A percentile compares a stretch with the other conserved stretches of the same genome.
Conservation (phyloP, 2,113 vertebrate species). For the Lophura nycthemera region DNA sequence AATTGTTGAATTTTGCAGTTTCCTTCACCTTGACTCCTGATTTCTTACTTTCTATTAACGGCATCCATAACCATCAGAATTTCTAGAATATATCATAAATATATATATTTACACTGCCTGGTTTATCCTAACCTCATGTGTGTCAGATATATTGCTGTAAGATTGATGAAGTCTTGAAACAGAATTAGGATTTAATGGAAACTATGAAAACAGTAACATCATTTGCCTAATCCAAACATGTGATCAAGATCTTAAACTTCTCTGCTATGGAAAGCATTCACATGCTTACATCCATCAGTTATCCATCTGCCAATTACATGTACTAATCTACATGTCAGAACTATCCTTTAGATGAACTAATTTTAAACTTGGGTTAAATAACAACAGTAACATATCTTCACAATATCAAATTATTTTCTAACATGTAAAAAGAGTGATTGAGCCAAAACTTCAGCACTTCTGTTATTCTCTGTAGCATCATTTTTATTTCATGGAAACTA, state of each 20-base stretch:
- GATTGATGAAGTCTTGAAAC: not conserved
- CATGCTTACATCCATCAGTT: not conserved
- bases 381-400: not conserved
- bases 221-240: not conserved
- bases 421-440: not conserved
- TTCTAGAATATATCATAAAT: not conserved
- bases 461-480: not conserved
- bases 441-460: not conserved
- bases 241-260: not conserved
- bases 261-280: not conserved
- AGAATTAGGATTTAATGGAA: not conserved
- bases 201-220: not conserved
- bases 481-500: not conserved
- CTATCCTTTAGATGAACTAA: not conserved
- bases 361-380: not conserved
- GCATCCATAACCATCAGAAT: not conserved
- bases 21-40: not conserved
- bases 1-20: not conserved
- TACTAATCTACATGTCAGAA: not conserved
- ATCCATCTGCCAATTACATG: accelerated
- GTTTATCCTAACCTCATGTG: accelerated
- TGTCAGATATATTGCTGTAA: not conserved
- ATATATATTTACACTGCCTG: not conserved
- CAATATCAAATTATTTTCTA: not conserved
- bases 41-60: not conserved